Conservation (phyloP, 2,113 vertebrate species). For the Cairina moschata region DNA sequence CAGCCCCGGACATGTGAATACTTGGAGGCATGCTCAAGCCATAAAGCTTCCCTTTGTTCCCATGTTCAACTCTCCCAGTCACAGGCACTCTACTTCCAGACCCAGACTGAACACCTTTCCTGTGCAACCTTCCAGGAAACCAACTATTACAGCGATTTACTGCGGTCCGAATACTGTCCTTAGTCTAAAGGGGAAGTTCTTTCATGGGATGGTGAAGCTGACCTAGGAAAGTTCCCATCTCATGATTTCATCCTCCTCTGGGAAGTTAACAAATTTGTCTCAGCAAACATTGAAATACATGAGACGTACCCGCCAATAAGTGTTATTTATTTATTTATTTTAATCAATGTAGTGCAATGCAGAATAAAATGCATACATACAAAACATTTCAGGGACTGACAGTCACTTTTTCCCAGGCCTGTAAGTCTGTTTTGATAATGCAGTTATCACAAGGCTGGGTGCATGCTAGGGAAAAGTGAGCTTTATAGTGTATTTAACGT, state of each 20-base stretch:
- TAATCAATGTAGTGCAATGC: neutral
- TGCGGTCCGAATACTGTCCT: neutral
- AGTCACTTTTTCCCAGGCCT: neutral
- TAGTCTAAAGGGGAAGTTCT: neutral
- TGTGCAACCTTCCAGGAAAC: neutral
- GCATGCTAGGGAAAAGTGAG: neutral
- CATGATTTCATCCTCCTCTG: neutral
- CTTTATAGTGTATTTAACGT: neutral
- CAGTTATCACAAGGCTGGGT: neutral
- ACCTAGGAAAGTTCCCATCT: neutral
- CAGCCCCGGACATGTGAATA: neutral
- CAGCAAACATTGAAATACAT: neutral
- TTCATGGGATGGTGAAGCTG: neutral
- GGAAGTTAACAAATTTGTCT: neutral
- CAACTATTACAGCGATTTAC: neutral
- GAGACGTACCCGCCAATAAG: neutral
- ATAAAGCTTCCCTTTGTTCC: neutral
- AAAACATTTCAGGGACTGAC: neutral
- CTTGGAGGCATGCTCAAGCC: rapidly evolving
- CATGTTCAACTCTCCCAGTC: neutral
- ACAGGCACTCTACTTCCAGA: neutral
- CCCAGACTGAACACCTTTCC: neutral
- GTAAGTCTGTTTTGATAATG: neutral
- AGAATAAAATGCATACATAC: neutral
- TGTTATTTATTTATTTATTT: no score